Evolutionary conservation across 1,140 invertebrate species (phyloP).

Genomic region (Alviniconcha marisindica): DNA sequence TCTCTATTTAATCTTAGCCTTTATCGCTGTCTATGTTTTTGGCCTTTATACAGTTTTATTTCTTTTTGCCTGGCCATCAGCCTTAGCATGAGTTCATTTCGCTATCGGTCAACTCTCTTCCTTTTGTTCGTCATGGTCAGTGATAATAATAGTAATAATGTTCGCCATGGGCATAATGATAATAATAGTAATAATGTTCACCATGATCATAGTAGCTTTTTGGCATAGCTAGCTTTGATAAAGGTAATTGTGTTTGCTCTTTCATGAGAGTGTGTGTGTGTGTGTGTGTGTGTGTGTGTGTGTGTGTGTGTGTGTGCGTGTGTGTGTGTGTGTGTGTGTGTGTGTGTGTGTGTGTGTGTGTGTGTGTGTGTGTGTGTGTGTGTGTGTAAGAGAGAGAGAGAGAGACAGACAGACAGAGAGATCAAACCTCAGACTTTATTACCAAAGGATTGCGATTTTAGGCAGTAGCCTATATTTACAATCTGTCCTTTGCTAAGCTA

Average conservation of each 20-base stretch:
- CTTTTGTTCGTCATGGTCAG: no score
- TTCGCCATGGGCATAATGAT: background rate
- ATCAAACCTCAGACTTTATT: background rate
- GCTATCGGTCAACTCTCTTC: background rate
- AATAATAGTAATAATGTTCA: no score
- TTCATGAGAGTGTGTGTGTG: constrained; percentile 25
- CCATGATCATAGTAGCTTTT: no score
- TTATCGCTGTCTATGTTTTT: no score
- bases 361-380: constrained; percentile 4
- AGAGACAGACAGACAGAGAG: background rate
- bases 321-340: constrained; percentile 22
- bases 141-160: background rate
- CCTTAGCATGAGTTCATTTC: background rate
- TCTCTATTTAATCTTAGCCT: no score
- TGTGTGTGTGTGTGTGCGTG: constrained; percentile 27
- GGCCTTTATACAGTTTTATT: no score
- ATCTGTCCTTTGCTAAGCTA: no score
- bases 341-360: constrained; percentile 21
- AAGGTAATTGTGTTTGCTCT: background rate
- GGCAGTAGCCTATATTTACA: no score
- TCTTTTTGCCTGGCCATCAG: no score
- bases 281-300: constrained; percentile 34
- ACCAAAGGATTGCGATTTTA: background rate
- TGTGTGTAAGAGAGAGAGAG: background rate
- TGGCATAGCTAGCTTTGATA: background rate